Conservation (phyloP, 2,888 invertebrate genomes). For the Chrysolina haemoptera region DNA sequence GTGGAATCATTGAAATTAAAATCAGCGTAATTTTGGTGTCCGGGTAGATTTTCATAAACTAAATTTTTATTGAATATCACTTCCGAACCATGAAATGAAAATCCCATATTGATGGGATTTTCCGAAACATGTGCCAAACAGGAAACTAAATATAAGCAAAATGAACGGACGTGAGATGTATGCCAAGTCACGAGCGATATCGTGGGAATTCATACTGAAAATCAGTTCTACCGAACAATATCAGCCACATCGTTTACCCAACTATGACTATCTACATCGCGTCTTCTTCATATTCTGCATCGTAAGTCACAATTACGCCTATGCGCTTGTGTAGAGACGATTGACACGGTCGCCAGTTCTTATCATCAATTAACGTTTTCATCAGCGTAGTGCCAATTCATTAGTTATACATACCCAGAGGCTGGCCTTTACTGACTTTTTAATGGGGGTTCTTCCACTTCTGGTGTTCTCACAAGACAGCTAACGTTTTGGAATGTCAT, state of each 20-base stretch:
- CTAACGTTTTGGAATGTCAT: neutral
- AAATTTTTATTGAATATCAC: too few species aligned
- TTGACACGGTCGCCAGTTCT: slow-evolving; percentile 54
- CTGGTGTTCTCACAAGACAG: neutral
- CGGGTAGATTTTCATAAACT: too few species aligned
- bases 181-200: slow-evolving; percentile 33
- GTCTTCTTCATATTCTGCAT: slow-evolving; percentile 59
- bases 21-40: too few species aligned
- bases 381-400: slow-evolving; percentile 53
- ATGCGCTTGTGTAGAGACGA: slow-evolving; percentile 33
- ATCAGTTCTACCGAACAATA: slow-evolving; percentile 46
- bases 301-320: slow-evolving; percentile 60
- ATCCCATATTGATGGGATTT: neutral
- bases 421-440: slow-evolving; percentile 24
- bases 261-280: slow-evolving; percentile 58
- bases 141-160: slow-evolving; percentile 29
- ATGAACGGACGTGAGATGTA: slow-evolving; percentile 39
- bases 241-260: slow-evolving; percentile 51
- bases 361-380: slow-evolving; percentile 58
- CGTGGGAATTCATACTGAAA: slow-evolving; percentile 51
- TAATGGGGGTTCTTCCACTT: neutral
- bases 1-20: too few species aligned
- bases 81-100: neutral
- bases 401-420: slow-evolving; percentile 56
- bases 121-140: slow-evolving; percentile 4